These are phyloP conservation scores for Timema podura DNA, from an alignment of 2,888 invertebrate genomes.

Conservation along the genomic window DNA sequence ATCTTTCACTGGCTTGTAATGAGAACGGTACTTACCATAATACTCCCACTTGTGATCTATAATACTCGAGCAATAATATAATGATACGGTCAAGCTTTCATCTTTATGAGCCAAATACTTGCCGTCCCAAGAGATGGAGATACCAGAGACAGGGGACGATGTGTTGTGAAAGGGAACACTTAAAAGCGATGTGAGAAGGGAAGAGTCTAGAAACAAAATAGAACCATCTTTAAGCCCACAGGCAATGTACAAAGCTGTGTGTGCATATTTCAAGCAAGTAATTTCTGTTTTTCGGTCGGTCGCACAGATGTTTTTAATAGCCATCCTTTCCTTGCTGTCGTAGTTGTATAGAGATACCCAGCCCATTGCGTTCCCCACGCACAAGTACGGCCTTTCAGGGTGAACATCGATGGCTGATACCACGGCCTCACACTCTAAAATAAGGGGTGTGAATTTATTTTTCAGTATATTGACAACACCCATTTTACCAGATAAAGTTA, in stretches of 20 bases:
- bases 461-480: slow-evolving; percentile 50
- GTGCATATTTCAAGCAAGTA: slow-evolving; percentile 1
- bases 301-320: slow-evolving; percentile 14
- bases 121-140: slow-evolving; percentile 53
- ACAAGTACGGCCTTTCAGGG: slow-evolving; percentile 19
- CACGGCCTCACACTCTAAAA: slow-evolving; percentile 45
- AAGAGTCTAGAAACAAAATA: slow-evolving; percentile 56
- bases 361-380: slow-evolving; percentile 18
- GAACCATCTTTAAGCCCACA: slow-evolving; percentile 58
- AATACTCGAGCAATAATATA: slow-evolving; percentile 46
- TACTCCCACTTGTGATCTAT: slow-evolving; percentile 48
- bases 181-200: slow-evolving; percentile 49
- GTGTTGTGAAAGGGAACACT: slow-evolving; percentile 50
- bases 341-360: slow-evolving; percentile 21
- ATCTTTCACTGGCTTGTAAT: slow-evolving; percentile 54
- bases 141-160: slow-evolving; percentile 46
- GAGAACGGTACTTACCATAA: slow-evolving; percentile 58
- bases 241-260: slow-evolving; percentile 52
- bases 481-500: slow-evolving; percentile 40
- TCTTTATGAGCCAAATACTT: slow-evolving; percentile 56
- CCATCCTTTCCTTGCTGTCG: slow-evolving; percentile 19
- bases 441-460: slow-evolving; percentile 46
- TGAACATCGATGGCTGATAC: slow-evolving; percentile 39
- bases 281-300: slow-evolving; percentile 7
- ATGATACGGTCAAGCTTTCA: slow-evolving; percentile 49